Base-by-base conservation (phyloP, 2,888 invertebrate species). In the Aphrophora alni region DNA sequence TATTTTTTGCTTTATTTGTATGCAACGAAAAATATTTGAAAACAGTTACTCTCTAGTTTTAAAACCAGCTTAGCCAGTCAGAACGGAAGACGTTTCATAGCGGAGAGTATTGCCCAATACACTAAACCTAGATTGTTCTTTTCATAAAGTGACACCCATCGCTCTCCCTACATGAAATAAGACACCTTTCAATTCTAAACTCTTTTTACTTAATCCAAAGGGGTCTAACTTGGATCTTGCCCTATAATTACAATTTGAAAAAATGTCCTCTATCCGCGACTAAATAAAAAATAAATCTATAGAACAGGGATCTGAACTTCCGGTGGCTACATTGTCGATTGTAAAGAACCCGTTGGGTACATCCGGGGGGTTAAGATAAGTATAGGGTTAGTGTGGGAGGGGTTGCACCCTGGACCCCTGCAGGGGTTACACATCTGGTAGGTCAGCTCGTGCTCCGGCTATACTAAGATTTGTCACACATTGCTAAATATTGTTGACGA, bases 361-460 rank as follows among this genome's bases (percentile, higher is more conserved):
- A 59, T 59, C 59, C 59, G 59, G 59, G 27, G 28, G 28, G 73
- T 73, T 5, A 7, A 5, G 28, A 73, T 28, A 28, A 33, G 28
- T 28, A 38, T 71, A 38, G 73, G 73, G 73, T 73, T 73, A 38
- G 10, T 12, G 73, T 73, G 73, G 73, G 73, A 38, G 73, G 33
- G 38, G 73, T 38, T n/a, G 59, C 59, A 7, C 59, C 59, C 59
- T 59, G 59, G 10, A 44, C 14, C 59, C 59, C 59, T 59, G 59
- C 12, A 44, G 44, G 44, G 59, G 59, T 14, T 21, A 21, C 59
- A 33, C 28, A 73, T 27, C 28, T 73, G 28, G 73, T 76, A 10
- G 76, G 28, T 14, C 69, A n/a, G 76, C 59, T 76, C 76, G 68
- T 76, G 69, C 76, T 59, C 8, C 17, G 33, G 28, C 59, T 27